These are phyloP conservation scores for Leptatherina wallacei DNA, from an alignment of 2,797 vertebrate species.

Conservation along the genomic window DNA sequence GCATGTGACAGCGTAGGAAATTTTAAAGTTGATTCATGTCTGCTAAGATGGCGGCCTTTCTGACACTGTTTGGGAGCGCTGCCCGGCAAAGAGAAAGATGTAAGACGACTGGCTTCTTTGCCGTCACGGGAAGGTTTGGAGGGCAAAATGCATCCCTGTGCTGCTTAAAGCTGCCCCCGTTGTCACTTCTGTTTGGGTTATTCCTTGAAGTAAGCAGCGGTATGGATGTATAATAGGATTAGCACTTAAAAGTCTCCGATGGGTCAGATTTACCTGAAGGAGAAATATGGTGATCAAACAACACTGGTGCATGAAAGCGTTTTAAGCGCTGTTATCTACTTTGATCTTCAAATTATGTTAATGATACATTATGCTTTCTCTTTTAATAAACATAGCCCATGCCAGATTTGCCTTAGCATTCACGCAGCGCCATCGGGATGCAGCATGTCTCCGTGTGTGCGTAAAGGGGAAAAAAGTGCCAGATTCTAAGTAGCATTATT, in stretches of 20 bases:
- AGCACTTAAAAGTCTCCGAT: slow-evolving; percentile 46
- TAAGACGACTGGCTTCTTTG: slow-evolving; percentile 46
- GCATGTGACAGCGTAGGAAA: slow-evolving; percentile 55
- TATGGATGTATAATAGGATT: slow-evolving; percentile 75
- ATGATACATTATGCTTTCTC: neutral
- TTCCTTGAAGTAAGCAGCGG: slow-evolving; percentile 67
- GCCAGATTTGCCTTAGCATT: slow-evolving; percentile 9
- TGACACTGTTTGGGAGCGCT: slow-evolving; percentile 64
- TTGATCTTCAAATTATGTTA: slow-evolving; percentile 13
- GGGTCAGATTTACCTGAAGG: slow-evolving; percentile 49
- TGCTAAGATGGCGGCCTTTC: slow-evolving; percentile 49
- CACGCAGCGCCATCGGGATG: neutral
- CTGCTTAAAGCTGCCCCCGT: slow-evolving; percentile 72
- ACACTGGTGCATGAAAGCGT: slow-evolving; percentile 4
- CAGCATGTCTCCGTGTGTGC: slow-evolving; percentile 14
- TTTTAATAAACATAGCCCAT: neutral
- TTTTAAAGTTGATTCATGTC: slow-evolving; percentile 72
- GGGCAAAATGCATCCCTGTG: slow-evolving; percentile 54
- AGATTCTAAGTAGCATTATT: slow-evolving; percentile 9
- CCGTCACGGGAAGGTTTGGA: slow-evolving; percentile 8
- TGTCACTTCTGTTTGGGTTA: slow-evolving; percentile 66
- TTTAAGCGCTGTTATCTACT: slow-evolving; percentile 14
- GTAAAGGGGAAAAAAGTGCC: slow-evolving; percentile 14
- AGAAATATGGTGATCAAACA: slow-evolving; percentile 23
- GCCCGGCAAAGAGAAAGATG: slow-evolving; percentile 66